Evolutionary conservation across 2,113 vertebrate species (phyloP).

Genomic region (Tinamus guttatus): DNA sequence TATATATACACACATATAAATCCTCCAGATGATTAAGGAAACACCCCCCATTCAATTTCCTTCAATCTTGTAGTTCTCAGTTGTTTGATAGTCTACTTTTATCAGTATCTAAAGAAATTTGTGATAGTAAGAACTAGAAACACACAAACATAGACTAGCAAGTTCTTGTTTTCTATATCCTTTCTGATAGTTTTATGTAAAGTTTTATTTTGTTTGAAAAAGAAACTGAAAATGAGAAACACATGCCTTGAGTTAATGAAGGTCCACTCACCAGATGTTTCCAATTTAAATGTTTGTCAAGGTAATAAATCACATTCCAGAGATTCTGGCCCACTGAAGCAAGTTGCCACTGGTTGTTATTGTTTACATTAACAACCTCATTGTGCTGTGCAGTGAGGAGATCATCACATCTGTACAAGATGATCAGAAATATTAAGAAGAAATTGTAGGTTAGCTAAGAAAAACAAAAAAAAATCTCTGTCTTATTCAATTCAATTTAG

Average conservation of each 20-base stretch:
- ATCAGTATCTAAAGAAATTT: neutral
- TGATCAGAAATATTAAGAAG: neutral
- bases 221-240: neutral
- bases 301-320: neutral
- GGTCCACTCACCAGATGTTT: neutral
- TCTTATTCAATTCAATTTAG: neutral
- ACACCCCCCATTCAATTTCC: neutral
- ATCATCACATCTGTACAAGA: neutral
- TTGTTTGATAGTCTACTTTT: neutral
- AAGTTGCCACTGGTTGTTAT: neutral
- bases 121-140: neutral
- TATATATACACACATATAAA: neutral
- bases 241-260: neutral
- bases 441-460: neutral
- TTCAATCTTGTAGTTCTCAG: neutral
- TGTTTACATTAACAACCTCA: neutral
- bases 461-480: neutral
- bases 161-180: neutral
- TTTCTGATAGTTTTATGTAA: neutral
- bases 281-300: neutral
- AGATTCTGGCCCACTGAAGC: neutral
- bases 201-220: neutral
- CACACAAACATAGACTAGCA: neutral
- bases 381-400: neutral
- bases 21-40: fast-evolving